Conservation (phyloP, 2,888 invertebrate species). For the Coecobrya sp. region DNA sequence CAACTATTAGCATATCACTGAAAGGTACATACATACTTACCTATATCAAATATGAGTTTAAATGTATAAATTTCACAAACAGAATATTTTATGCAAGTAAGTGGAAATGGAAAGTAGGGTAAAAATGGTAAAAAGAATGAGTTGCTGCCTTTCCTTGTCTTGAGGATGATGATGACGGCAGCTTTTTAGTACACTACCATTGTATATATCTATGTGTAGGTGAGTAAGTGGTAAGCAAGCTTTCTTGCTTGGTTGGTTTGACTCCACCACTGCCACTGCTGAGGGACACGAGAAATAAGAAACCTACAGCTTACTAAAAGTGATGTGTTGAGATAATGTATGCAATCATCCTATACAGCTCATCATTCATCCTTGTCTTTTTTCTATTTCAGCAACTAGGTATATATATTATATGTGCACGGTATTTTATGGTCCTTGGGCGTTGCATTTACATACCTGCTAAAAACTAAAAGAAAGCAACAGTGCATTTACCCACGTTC, state of each 20-base stretch:
- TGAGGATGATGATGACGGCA: constrained; percentile 12
- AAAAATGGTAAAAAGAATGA: constrained; percentile 50
- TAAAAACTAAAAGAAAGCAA: constrained; percentile 24
- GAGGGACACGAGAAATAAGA: neutral
- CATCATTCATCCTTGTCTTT: constrained; percentile 77
- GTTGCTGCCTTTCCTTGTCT: constrained; percentile 23
- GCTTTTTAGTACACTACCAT: neutral
- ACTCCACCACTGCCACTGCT: neutral
- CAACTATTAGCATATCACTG: neutral
- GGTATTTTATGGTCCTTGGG: neutral
- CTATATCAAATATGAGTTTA: neutral
- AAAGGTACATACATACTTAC: too few relatives aligned
- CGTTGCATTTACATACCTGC: neutral
- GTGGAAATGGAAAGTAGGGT: constrained; percentile 53
- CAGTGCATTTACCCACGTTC: constrained; percentile 60
- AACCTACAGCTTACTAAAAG: constrained; percentile 3
- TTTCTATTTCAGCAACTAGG: constrained; percentile 44
- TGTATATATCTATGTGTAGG: neutral
- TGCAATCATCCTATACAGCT: constrained; percentile 75
- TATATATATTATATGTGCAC: neutral
- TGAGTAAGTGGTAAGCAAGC: neutral
- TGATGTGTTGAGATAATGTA: constrained; percentile 72
- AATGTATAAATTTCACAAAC: constrained; percentile 13
- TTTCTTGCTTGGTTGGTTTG: constrained; percentile 1
- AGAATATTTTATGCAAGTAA: constrained; percentile 41